Evolutionary conservation across 2,113 vertebrate species (phyloP), one percentile per base, ranked within the genome.

Genomic region (Choloepus hoffmanni): DNA sequence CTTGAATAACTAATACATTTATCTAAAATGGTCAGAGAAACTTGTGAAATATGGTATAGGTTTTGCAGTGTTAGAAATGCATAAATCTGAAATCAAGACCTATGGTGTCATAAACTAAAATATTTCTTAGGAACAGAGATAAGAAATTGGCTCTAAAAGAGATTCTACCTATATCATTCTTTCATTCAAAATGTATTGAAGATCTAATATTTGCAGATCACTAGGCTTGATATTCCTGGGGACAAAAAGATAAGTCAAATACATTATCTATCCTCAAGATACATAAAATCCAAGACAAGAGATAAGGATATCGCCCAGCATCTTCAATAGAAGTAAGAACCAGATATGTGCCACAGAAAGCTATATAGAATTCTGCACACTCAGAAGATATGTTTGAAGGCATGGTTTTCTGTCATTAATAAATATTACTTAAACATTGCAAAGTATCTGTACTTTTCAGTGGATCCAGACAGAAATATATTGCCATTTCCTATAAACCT

Each of bases 121-220:
- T 95, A 21, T 63, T 73, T 91, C 67, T 63, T 76, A 90, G 65
- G 77, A 67, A 53, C 1, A 65, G n/a, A 84, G 50, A 70, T 63
- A 55, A 16, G 45, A 95, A 92, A n/a, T 9, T 83, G 12, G 24
- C 40, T 89, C 30, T 93, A 89, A 91, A 78, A 83, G 53, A 76
- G 26, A 83, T 74, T 70, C 63, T 91, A 48, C 55, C 43, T 82
- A 23, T 55, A 77, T 65, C 77, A 62, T 40, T 81, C 53, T 19
- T 43, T 77, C 77, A 48, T 3, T 93, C 68, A 86, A 92, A 93
- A 63, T 70, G 2, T 15, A 58, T 21, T 48, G n/a, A 65, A 18
- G 26, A 62, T 11, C 21, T 48, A 72, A 55, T 55, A 58, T 30
- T 82, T 43, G 68, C n/a, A 65, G 77, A 40, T 62, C 55, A 83